phyloP scores from a whole-genome alignment of 2,888 invertebrate species.

The Beris chalybata region DNA sequence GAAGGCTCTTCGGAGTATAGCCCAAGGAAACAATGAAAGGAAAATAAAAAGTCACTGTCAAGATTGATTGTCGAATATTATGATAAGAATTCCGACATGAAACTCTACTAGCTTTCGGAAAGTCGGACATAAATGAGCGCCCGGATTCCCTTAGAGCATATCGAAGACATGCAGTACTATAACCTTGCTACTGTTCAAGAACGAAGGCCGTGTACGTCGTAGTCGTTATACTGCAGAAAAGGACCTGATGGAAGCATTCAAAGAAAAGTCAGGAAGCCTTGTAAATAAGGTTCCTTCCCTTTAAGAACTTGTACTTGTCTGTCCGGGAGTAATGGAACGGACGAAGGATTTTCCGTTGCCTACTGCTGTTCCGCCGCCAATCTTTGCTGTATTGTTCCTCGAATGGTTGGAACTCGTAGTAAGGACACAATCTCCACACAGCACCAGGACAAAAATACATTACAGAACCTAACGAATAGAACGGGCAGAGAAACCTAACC shows the following conservation, averaged over 20 bases:
- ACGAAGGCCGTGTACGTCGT: neutral
- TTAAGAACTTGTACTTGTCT: neutral
- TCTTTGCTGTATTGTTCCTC: neutral
- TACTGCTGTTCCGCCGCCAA: too few species aligned
- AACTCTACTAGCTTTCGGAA: slow-evolving; percentile 1
- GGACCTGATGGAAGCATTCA: neutral
- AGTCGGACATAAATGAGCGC: slow-evolving; percentile 8
- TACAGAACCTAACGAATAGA: too few species aligned
- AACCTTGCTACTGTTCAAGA: neutral
- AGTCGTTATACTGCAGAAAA: neutral
- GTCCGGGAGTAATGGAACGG: neutral
- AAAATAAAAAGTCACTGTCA: slow-evolving; percentile 11
- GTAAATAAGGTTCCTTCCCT: slow-evolving; percentile 1
- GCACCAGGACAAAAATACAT: too few species aligned
- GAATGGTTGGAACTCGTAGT: too few species aligned
- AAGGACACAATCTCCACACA: too few species aligned
- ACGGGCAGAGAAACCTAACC: neutral
- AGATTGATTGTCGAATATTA: slow-evolving; percentile 31
- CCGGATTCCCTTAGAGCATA: neutral
- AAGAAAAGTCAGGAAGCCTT: neutral
- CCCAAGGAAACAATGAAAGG: slow-evolving; percentile 7
- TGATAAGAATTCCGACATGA: slow-evolving; percentile 20
- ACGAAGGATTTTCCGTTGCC: neutral
- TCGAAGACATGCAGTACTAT: slow-evolving; percentile 1
- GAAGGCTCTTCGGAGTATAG: slow-evolving; percentile 3